Evolutionary conservation across 2,113 vertebrate species (phyloP).

Genomic region (Saccopteryx leptura): DNA sequence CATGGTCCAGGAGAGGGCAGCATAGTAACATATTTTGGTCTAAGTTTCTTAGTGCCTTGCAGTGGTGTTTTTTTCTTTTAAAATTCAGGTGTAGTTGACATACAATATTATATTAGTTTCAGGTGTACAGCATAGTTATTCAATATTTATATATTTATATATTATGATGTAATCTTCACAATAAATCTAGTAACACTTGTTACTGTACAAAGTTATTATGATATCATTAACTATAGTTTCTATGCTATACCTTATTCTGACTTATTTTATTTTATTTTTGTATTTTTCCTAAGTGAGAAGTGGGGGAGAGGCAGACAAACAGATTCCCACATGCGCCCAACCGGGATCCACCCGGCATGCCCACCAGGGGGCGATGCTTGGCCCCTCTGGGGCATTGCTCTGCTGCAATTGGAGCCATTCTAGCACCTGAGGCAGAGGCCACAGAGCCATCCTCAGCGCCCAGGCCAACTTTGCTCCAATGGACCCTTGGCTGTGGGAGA

Average conservation of each 20-base stretch:
- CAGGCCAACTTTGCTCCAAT: no score
- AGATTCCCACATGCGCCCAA: no score
- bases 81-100: not conserved
- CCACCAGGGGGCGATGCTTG: no score
- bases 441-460: no score
- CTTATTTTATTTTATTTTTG: not conserved
- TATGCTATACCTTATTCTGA: not conserved
- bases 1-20: slow-evolving; percentile 76
- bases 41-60: not conserved
- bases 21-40: not conserved
- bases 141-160: not conserved
- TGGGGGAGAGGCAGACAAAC: no score
- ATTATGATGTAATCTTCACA: not conserved
- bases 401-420: no score
- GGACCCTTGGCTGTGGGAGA: no score
- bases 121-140: not conserved
- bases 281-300: no score
- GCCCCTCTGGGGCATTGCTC: no score
- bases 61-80: not conserved
- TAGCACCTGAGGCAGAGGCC: no score
- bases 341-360: no score
- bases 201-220: not conserved
- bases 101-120: not conserved
- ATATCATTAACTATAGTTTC: not conserved
- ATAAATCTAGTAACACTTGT: not conserved